Evolutionary conservation across 1,140 invertebrate species (phyloP).

Genomic region (Drosophila bocqueti): DNA sequence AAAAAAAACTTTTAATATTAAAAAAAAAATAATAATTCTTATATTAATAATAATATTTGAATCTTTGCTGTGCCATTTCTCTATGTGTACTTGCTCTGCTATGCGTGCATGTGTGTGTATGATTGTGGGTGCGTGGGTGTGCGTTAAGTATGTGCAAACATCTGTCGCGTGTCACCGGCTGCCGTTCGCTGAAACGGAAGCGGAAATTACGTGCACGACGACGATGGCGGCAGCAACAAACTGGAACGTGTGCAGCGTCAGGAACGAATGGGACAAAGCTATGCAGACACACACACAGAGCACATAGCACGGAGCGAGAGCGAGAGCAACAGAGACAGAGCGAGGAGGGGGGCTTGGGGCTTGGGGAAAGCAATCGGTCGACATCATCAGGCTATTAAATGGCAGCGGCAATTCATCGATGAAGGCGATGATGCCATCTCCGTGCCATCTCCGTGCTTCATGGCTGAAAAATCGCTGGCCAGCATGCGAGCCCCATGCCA

Average conservation of each 20-base stretch:
- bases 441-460: conserved; percentile 1
- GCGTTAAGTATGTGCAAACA: conserved; percentile 75
- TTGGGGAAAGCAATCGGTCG: conserved; percentile 34
- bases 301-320: too few species aligned
- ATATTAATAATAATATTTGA: too few species aligned
- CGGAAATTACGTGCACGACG: conserved; percentile 79
- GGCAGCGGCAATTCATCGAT: conserved; percentile 75
- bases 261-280: conserved; percentile 23
- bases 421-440: conserved; percentile 42
- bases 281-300: background rate
- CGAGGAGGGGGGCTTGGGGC: background rate
- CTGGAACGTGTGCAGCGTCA: conserved; percentile 46
- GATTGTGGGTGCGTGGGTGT: conserved; percentile 28
- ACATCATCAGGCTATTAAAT: conserved; percentile 61
- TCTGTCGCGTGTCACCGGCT: conserved; percentile 79
- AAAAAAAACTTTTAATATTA: too few species aligned
- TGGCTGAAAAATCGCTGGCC: conserved; percentile 47
- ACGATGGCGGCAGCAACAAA: conserved; percentile 51
- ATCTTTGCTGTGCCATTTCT: background rate
- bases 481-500: conserved; percentile 37
- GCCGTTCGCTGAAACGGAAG: conserved; percentile 77
- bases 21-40: too few species aligned
- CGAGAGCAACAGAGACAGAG: too few species aligned
- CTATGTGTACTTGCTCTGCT: background rate
- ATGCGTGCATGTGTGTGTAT: conserved; percentile 13